Conservation (phyloP, 2,113 vertebrate genomes). For the Hirundichthys speculiger region DNA sequence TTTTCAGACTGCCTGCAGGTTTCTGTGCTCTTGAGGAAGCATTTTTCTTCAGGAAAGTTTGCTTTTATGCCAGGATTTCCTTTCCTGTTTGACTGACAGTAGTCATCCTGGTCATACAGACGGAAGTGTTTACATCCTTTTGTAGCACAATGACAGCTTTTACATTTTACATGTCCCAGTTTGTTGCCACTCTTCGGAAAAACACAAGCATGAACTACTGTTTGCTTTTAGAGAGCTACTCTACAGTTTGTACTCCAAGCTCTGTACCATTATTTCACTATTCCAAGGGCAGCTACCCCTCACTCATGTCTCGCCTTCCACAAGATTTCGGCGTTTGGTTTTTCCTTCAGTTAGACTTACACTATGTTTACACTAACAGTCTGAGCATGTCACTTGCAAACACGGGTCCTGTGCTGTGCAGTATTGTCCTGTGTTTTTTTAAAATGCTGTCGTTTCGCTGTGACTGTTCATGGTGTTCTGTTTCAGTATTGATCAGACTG, state of each 20-base stretch:
- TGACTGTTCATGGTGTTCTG: not conserved
- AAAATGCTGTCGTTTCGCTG: not conserved
- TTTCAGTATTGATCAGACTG: not conserved
- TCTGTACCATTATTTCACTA: not conserved
- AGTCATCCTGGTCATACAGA: not conserved
- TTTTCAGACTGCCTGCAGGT: no score
- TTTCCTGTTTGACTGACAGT: not conserved
- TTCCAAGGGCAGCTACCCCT: not conserved
- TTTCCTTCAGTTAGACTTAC: not conserved
- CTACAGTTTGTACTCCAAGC: not conserved
- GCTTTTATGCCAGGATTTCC: not conserved
- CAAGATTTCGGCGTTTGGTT: slow-evolving; percentile 1
- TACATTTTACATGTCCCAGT: not conserved
- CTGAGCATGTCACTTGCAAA: not conserved
- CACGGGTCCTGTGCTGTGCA: not conserved
- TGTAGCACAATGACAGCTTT: not conserved
- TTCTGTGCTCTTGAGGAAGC: not conserved
- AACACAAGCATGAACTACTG: not conserved
- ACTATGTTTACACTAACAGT: slow-evolving; percentile 5
- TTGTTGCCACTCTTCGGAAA: not conserved
- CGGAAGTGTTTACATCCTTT: slow-evolving; percentile 1
- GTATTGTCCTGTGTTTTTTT: not conserved
- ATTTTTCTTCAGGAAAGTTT: not conserved
- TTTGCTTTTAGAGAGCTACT: not conserved
- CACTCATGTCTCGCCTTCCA: slow-evolving; percentile 14